Percentiles rank a stretch among this genome's conserved stretches.
phyloP scores from a whole-genome alignment of 2,797 vertebrate genomes.

The Podargus strigoides region DNA sequence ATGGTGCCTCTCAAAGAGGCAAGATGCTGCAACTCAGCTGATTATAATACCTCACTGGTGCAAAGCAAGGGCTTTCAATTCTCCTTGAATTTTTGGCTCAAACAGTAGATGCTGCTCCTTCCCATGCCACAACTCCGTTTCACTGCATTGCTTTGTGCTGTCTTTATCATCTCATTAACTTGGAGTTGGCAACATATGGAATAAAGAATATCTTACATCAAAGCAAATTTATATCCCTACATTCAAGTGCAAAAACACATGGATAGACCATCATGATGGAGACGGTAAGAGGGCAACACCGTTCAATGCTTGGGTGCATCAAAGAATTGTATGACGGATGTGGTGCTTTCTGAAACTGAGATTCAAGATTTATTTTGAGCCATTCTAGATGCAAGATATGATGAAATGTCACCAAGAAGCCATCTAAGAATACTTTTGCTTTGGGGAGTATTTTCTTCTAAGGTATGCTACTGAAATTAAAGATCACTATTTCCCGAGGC shows the following conservation, averaged over 20 bases:
- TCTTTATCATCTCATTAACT: neutral
- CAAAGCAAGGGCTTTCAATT: neutral
- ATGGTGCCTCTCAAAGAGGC: neutral
- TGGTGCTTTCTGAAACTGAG: neutral
- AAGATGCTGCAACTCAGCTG: constrained; percentile 29
- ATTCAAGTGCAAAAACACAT: neutral
- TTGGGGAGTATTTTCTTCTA: constrained; percentile 2
- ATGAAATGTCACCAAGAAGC: neutral
- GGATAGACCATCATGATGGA: neutral
- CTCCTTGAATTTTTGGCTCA: constrained; percentile 1
- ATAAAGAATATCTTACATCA: neutral
- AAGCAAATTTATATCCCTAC: neutral
- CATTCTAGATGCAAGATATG: neutral
- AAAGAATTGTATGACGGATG: neutral
- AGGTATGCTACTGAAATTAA: constrained; percentile 19
- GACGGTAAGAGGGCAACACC: neutral
- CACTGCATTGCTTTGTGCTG: neutral
- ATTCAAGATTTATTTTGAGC: constrained; percentile 1
- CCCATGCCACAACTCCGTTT: neutral
- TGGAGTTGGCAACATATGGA: neutral
- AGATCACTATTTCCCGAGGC: neutral
- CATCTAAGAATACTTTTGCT: constrained; percentile 9
- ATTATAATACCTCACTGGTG: neutral
- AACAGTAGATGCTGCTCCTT: neutral
- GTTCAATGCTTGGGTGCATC: neutral